phyloP scores from a whole-genome alignment of 2,888 invertebrate species.

The Norana najaformis region DNA sequence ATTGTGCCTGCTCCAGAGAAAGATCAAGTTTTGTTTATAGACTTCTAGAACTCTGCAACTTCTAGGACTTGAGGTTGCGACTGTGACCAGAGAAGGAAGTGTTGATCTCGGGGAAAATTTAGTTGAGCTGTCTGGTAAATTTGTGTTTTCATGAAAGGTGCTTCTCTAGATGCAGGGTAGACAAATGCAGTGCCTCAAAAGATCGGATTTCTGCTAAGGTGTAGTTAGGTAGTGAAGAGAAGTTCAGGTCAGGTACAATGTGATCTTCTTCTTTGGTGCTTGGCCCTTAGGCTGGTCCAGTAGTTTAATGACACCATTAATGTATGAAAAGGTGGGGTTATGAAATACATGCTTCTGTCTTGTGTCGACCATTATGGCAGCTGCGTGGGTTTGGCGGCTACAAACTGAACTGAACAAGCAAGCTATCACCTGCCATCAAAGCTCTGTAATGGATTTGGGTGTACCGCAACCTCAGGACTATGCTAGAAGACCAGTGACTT shows the following conservation, averaged over 20 bases:
- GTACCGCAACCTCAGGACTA: no score
- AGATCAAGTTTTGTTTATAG: slow-evolving; percentile 37
- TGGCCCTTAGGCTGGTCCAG: not conserved
- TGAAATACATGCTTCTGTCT: not conserved
- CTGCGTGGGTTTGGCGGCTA: no score
- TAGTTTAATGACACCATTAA: not conserved
- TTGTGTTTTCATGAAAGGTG: not conserved
- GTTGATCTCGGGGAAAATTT: slow-evolving; percentile 19
- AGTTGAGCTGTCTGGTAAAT: not conserved
- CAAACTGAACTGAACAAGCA: no score
- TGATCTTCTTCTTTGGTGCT: not conserved
- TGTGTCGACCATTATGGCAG: no score
- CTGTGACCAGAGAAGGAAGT: not conserved
- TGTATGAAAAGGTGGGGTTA: not conserved
- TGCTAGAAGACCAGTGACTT: not conserved
- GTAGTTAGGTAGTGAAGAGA: no score
- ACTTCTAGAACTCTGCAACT: slow-evolving; percentile 38
- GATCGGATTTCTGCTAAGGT: not conserved
- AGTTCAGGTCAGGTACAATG: not conserved
- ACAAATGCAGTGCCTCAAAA: no score
- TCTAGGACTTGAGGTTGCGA: not conserved
- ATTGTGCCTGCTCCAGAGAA: slow-evolving; percentile 35
- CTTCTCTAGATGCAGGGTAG: not conserved
- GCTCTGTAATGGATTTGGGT: no score
- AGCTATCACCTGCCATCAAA: no score